Percentiles rank a stretch among this genome's conserved stretches.
phyloP scores from a whole-genome alignment of 2,797 vertebrate species.

The Pseudochirops cupreus region DNA sequence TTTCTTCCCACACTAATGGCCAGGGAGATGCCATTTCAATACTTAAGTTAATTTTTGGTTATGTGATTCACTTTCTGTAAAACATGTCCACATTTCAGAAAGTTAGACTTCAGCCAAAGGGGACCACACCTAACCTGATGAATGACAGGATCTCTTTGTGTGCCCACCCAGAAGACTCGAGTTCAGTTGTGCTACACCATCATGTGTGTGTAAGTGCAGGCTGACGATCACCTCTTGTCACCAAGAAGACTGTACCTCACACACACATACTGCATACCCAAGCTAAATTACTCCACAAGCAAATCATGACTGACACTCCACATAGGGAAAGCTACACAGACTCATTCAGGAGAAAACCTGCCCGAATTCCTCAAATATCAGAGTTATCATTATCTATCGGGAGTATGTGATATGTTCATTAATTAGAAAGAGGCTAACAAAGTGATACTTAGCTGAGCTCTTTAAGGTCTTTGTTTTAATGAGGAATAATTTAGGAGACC shows the following conservation, averaged over 20 bases:
- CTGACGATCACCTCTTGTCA: neutral
- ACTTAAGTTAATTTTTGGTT: neutral
- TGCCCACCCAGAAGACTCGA: constrained; percentile 36
- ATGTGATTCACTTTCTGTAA: neutral
- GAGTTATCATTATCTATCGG: constrained; percentile 53
- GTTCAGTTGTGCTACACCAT: constrained; percentile 7
- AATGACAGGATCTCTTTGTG: neutral
- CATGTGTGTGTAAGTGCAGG: neutral
- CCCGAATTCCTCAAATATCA: constrained; percentile 52
- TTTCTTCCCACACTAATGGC: neutral
- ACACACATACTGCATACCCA: constrained; percentile 52
- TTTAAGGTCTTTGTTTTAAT: constrained; percentile 54
- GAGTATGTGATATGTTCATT: constrained; percentile 34
- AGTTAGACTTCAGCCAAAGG: constrained; percentile 38
- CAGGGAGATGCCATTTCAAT: neutral
- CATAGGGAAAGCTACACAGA: constrained; percentile 58
- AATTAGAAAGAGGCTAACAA: constrained; percentile 33
- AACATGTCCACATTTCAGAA: constrained; percentile 24
- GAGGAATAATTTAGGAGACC: constrained; percentile 44
- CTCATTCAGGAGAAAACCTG: constrained; percentile 48
- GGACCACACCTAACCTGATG: constrained; percentile 34
- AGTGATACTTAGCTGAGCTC: constrained; percentile 46
- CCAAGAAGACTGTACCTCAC: constrained; percentile 33
- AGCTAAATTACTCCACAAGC: constrained; percentile 42
- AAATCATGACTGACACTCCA: constrained; percentile 50